Base-by-base conservation (phyloP, 2,797 vertebrate species). In the Tachyglossus aculeatus region DNA sequence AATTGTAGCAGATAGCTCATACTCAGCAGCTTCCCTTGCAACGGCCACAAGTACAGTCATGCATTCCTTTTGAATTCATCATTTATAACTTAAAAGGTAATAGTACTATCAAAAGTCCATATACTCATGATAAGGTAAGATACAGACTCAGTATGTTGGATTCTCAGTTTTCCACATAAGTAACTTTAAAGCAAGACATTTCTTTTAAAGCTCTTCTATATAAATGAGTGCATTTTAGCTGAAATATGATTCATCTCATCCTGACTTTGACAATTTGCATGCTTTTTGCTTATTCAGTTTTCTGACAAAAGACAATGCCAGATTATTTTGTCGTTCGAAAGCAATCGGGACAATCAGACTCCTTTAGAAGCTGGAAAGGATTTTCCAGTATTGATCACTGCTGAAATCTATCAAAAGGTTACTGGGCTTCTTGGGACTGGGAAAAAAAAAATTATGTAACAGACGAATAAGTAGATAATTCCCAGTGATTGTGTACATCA, bases 81-180 rank as follows among this genome's bases (percentile, higher is more conserved):
- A 65, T 56, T 71, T 56, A 64, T 54, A 52, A 68, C 36, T 77
- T 68, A 52, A 3, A 60, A 69, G 67, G 37, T 64, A 84, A 60
- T 74, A 39, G 52, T 82, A 58, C 64, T 74, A 24, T 64, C 83
- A 65, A 80, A 73, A 60, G 31, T 24, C 12, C 51, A 53, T 41
- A 37, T 51, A 58, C 21, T 74, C 78, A 31, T 34, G n/a, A 66
- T 67, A 80, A 69, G 45, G 69, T 27, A 72, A 24, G 39, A 70
- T 58, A 62, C 39, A 21, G 31, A 31, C n/a, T 73, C 71, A 68
- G 22, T 15, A 36, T 38, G 53, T n/a, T 37, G 41, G 21, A 11
- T 56, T 45, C 44, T 32, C 6, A 74, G 59, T 59, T 36, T 77
- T 81, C 71, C 21, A 62, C 70, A 72, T 44, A 80, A 81, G 72